Evolutionary conservation across 1,140 invertebrate species (phyloP).

Genomic region (Lithobius niger): DNA sequence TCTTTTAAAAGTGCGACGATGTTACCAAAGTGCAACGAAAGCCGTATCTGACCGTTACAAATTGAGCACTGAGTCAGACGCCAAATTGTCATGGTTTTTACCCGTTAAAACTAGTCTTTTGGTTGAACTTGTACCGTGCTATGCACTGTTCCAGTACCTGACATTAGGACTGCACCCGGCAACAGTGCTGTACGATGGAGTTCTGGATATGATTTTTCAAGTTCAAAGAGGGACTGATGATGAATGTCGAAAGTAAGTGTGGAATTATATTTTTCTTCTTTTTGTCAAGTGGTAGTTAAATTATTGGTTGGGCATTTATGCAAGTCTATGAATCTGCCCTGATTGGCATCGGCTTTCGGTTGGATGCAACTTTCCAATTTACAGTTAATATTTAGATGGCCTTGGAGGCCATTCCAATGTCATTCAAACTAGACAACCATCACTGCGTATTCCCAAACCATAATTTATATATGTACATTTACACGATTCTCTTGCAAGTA

Average conservation of each 20-base stretch:
- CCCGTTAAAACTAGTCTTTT: slow-evolving; percentile 5
- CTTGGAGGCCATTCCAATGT: too few relatives aligned
- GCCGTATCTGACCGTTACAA: slow-evolving; percentile 11
- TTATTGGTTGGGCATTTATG: not conserved
- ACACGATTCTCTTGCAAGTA: too few relatives aligned
- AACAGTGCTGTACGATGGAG: not conserved
- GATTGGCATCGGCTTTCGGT: too few relatives aligned
- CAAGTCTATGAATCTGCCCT: too few relatives aligned
- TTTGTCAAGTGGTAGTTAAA: not conserved
- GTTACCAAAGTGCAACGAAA: slow-evolving; percentile 15
- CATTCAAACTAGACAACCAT: too few relatives aligned
- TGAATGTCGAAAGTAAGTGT: too few relatives aligned
- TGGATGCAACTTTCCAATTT: too few relatives aligned
- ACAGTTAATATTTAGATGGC: too few relatives aligned
- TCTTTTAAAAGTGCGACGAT: slow-evolving; percentile 19
- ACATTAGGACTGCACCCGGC: not conserved
- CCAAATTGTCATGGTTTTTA: not conserved
- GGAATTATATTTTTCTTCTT: not conserved
- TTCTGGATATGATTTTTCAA: not conserved
- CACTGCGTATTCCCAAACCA: too few relatives aligned
- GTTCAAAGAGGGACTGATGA: not conserved
- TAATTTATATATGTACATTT: too few relatives aligned
- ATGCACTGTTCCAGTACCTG: slow-evolving; percentile 28
- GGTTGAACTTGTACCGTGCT: slow-evolving; percentile 20
- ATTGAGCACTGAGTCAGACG: not conserved